Evolutionary conservation across 2,113 vertebrate genomes (phyloP), one percentile per base, ranked within the genome.

Genomic region (Lepidothrix coronata): DNA sequence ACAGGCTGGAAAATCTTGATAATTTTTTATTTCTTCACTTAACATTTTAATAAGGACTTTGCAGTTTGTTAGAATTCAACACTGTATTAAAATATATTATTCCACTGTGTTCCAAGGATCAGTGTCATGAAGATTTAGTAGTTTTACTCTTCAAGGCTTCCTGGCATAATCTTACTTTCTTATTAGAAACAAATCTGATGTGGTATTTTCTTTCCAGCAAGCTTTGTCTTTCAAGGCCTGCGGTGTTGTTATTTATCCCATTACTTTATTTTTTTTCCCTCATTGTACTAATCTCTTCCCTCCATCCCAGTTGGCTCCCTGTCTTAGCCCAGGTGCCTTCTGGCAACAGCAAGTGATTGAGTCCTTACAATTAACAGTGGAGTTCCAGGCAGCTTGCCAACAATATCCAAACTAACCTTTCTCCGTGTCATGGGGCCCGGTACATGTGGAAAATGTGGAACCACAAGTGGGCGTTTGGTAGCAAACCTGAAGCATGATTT

Each of bases 21-120:
- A 68, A 76, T 81, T 96, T 96, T 96, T 92, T 82, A 76, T 91
- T 96, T 86, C 43, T 94, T 94, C 76, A 39, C 21, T 89, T 91
- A 94, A 61, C 68, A 61, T 92, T 97, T 83, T 96, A 63, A 62
- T 84, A 79, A 84, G 31, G 43, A 22, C 52, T 88, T 95, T 80
- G 55, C 63, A 74, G 27, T 92, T 91, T 51, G 15, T 92, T 95
- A 87, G 79, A 93, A 93, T 95, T 83, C 91, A 85, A 9, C 30
- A 54, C 63, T 10, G 8, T 93, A 85, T 92, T 82, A 90, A 95
- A 93, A 95, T 83, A 86, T 55, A 93, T 96, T 97, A 91, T 88
- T 96, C 71, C 58, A 37, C 72, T 80, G 51, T 55, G 35, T 91
- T 90, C 27, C 80, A 66, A 70, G 62, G 70, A 93, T 82, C 94